Conservation (phyloP, 2,113 vertebrate genomes). For the Micromys minutus region DNA sequence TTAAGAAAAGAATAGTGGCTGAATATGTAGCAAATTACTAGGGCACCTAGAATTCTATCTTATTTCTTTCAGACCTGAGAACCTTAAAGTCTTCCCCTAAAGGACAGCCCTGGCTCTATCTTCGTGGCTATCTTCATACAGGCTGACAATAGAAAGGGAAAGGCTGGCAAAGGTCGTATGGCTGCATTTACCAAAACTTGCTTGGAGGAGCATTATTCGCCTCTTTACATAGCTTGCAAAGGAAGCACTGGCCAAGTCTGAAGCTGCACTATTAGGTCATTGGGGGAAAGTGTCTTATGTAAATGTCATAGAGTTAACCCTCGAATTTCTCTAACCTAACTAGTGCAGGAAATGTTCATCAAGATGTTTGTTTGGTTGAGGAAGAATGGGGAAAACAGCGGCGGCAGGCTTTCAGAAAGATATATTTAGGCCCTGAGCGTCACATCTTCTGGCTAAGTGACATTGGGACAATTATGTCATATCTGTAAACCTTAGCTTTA, state of each 20-base stretch:
- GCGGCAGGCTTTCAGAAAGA: background rate
- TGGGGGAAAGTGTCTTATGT: background rate
- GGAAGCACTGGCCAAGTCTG: background rate
- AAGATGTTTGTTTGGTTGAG: background rate
- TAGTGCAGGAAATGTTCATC: background rate
- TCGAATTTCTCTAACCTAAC: background rate
- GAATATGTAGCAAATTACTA: background rate
- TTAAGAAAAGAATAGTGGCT: background rate
- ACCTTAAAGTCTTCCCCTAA: background rate
- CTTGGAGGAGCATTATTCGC: background rate
- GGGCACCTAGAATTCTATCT: background rate
- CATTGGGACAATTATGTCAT: conserved; percentile 17
- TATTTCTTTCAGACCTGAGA: background rate
- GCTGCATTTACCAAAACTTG: background rate
- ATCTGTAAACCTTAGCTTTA: conserved; percentile 15
- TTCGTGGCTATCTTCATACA: background rate
- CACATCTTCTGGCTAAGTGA: background rate
- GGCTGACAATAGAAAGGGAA: background rate
- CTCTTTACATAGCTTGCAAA: background rate
- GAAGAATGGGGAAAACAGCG: background rate
- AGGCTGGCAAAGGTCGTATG: background rate
- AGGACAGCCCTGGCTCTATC: background rate
- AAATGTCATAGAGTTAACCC: background rate
- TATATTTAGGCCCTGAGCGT: background rate
- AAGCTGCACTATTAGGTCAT: background rate